Base-by-base conservation (phyloP, 2,888 invertebrate genomes). In the Xylocampa areola region DNA sequence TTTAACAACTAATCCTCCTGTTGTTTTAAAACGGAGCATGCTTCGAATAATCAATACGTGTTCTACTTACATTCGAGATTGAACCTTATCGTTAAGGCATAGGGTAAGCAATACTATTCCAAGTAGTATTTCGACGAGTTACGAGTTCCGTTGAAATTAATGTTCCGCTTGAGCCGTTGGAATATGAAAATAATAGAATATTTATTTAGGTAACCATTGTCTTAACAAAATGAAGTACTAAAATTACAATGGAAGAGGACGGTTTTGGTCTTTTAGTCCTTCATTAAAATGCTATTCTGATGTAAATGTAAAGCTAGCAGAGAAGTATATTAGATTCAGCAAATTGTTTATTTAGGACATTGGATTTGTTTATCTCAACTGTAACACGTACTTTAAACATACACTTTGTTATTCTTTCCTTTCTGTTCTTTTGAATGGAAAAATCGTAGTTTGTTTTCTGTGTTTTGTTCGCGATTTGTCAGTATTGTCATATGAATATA, bases 81-180 rank as follows among this genome's bases (percentile, higher is more conserved):
- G 11, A 48, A 68, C 40, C 39, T 32, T 66, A 71, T n/a, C 0
- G 0, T 0, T 0, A n/a, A 30, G 0, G 14, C 0, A 58, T 55
- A 71, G 40, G 41, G 52, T 53, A 45, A 35, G 52, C 11, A 59
- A 35, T 57, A 27, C 23, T 10, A 47, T 7, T 32, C 30, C n/a
- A 14, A 32, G 13, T 16, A 13, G 10, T n/a, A 27, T 29, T 44
- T 45, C 45, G 47, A 45, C 37, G 50, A 48, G 50, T 58, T 54
- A 59, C 27, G 59, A 71, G 74, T 74, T 70, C 67, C 73, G 73
- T 69, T 65, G 65, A 73, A 73, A 64, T 64, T 45, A 65, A 60
- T 52, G 68, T 71, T 70, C 66, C 61, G 64, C 64, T 57, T 40
- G 47, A 58, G 49, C 61, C 41, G 55, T 51, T 68, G 49, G 59